Evolutionary conservation across 2,797 vertebrate genomes (phyloP), one percentile per base, ranked within the genome.

Genomic region (Myotis planiceps): DNA sequence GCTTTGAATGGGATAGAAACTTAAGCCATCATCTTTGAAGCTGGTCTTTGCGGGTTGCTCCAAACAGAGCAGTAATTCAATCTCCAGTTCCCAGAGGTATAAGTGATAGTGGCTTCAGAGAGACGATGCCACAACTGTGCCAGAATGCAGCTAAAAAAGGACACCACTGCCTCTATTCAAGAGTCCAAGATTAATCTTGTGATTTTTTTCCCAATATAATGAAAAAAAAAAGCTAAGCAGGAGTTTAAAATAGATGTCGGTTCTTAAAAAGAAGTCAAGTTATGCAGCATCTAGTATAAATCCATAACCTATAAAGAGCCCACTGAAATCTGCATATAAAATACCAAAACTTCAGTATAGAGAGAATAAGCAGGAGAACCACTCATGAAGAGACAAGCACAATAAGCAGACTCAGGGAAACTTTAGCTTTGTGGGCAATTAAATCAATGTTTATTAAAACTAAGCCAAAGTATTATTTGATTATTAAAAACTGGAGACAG

Each of bases 21-120:
- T 69, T 93, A 93, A 96, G 74, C 71, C 91, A 42, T 93, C 78
- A 51, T 83, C 95, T 97, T 94, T 96, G 96, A 96, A 92, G 82
- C 47, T 32, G 27, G 23, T 80, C 78, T 94, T 94, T 95, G 55
- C 0, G 60, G 76, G 14, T 83, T 87, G 91, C 53, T 82, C 86
- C 75, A 89, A 95, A 51, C 65, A 82, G 9, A 51, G 19, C 69
- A 66, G 90, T 58, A 92, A 96, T 92, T 97, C 86, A 90, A 74
- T 69, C 94, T 95, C 49, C 34, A 80, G 75, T 51, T 96, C 96
- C 88, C 89, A 88, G 87, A 92, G 81, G 80, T 63, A 78, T 39
- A 92, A 39, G 13, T 29, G 58, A 88, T 45, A 93, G 92, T 65
- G 42, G 47, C 58, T 92, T 95, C 68, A 81, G 92, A 92, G 84